These are phyloP conservation scores for Belgica antarctica DNA, from an alignment of 2,888 invertebrate species.

Conservation along the genomic window DNA sequence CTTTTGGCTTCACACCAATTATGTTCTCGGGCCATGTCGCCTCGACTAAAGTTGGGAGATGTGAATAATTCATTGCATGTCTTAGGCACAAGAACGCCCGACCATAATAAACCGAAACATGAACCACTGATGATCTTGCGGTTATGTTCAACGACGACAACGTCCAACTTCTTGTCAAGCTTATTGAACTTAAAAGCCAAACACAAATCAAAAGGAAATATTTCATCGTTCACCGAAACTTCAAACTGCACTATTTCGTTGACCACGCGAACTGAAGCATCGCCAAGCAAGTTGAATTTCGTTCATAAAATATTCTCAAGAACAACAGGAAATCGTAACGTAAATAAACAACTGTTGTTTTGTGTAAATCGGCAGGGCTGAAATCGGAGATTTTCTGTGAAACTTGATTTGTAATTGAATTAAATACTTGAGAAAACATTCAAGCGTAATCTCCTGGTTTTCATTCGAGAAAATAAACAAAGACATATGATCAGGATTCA, in stretches of 20 bases:
- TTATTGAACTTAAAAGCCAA: not conserved
- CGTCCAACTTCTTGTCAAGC: constrained; percentile 9
- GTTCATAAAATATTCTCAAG: not conserved
- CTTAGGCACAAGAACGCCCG: constrained; percentile 46
- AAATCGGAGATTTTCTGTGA: too few species aligned
- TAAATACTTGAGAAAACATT: too few species aligned
- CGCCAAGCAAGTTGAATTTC: not conserved
- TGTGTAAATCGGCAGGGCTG: too few species aligned
- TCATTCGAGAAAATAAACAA: too few species aligned
- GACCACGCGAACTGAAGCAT: not conserved
- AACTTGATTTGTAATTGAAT: too few species aligned
- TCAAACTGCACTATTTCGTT: too few species aligned
- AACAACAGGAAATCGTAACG: too few species aligned
- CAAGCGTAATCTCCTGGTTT: too few species aligned
- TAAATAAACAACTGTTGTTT: too few species aligned
- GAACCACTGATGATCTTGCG: constrained; percentile 18
- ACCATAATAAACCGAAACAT: constrained; percentile 46
- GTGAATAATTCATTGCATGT: not conserved
- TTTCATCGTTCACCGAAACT: not conserved
- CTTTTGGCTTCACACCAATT: constrained; percentile 45
- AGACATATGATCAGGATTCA: too few species aligned
- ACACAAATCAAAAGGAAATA: not conserved
- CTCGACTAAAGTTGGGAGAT: constrained; percentile 46
- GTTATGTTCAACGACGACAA: constrained; percentile 19
- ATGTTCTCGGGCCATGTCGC: constrained; percentile 48